phyloP scores from a whole-genome alignment of 2,113 vertebrate species.

The Takifugu flavidus region DNA sequence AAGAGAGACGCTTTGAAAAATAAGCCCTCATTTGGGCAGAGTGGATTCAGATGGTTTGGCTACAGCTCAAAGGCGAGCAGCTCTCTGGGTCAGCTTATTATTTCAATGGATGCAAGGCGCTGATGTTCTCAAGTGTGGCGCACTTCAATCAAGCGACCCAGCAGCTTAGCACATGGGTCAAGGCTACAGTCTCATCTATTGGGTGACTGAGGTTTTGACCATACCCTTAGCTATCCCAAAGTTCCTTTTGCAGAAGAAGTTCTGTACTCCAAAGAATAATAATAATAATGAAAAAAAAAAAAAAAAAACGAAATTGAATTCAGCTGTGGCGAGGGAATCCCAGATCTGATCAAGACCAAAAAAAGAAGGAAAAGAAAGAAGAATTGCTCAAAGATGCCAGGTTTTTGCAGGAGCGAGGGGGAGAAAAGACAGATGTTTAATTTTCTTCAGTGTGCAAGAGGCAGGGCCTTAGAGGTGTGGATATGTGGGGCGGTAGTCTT shows the following conservation, averaged over 20 bases:
- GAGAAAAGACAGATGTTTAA: slow-evolving; percentile 71
- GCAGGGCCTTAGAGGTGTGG: slow-evolving; percentile 49
- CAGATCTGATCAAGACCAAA: slow-evolving; percentile 51
- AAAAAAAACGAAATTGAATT: slow-evolving; percentile 62
- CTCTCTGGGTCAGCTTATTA: slow-evolving; percentile 77
- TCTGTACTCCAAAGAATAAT: slow-evolving; percentile 1
- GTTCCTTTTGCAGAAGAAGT: slow-evolving; percentile 14
- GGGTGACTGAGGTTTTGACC: slow-evolving; percentile 14
- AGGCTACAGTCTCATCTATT: slow-evolving; percentile 53
- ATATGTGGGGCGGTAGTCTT: slow-evolving; percentile 5
- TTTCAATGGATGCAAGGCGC: slow-evolving; percentile 74
- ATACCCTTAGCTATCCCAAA: not conserved
- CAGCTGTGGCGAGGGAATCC: slow-evolving; percentile 71
- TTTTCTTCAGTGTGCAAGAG: slow-evolving; percentile 52
- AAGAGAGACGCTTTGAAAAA: slow-evolving; percentile 74
- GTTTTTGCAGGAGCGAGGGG: slow-evolving; percentile 51
- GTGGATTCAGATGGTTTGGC: slow-evolving; percentile 84
- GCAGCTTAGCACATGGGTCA: slow-evolving; percentile 63
- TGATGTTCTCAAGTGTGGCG: slow-evolving; percentile 74
- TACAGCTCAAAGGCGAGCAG: slow-evolving; percentile 72
- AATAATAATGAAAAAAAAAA: slow-evolving; percentile 9
- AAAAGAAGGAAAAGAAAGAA: slow-evolving; percentile 41
- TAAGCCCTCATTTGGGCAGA: slow-evolving; percentile 79
- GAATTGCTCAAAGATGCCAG: slow-evolving; percentile 60
- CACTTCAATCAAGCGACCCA: slow-evolving; percentile 68